Evolutionary conservation across 2,888 invertebrate species (phyloP), one percentile per base, ranked within the genome.

Genomic region (Apodemia hepburni): DNA sequence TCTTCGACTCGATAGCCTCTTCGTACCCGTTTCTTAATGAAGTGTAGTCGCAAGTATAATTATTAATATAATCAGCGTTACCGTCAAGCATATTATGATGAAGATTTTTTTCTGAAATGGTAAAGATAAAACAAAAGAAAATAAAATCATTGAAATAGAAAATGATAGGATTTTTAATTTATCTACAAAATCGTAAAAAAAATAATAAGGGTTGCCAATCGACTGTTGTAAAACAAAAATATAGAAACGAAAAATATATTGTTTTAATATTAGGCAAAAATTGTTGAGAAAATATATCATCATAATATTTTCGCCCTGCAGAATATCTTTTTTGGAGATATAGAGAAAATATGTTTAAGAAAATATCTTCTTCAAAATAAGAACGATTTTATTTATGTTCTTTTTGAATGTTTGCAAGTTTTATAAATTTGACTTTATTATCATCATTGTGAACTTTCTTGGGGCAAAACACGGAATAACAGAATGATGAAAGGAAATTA

Each of bases 61-160:
- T 92, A 94, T 93, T 92, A 96, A 93, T 92, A 96, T 94, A 92
- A 95, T 92, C 94, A 95, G 91, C 89, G 94, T 94, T 89, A 96
- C 92, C 85, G 94, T 92, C 92, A 96, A 93, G 95, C 96, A 96
- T 93, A 96, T 94, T 90, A 95, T 93, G 94, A 96, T 96, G 94
- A 96, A 94, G 94, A 96, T 95, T 94, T 95, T 95, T 96, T 96
- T 96, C 96, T 96, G 96, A 84, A 94, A 95, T 92, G 89, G 92
- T 83, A 94, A 92, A 92, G 82, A 87, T 86, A 80, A 92, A 90
- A 85, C 76, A 80, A 88, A 87, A 85, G 74, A 81, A 90, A 92
- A 87, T 86, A 87, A 88, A 89, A 82, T 67, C 51, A 60, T 67
- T 66, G 67, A 62, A 35, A 61, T 63, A 35, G 58, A 59, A 59